phyloP scores from a whole-genome alignment of 1,140 invertebrate genomes.

The Vanessa atalanta region DNA sequence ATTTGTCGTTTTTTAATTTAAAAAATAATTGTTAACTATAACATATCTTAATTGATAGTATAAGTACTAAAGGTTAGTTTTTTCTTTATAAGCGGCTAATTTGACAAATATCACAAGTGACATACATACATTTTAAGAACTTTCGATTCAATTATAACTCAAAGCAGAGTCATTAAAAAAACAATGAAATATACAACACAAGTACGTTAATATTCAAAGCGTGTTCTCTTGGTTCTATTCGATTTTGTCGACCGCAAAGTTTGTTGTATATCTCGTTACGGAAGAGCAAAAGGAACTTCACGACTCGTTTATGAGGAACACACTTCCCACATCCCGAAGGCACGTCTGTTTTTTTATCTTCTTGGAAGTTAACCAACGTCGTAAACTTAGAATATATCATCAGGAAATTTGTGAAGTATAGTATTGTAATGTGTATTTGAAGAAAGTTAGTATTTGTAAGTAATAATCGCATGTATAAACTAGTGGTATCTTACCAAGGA shows the following conservation, averaged over 20 bases:
- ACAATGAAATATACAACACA: slow-evolving; percentile 12
- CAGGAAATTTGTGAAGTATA: too few relatives aligned
- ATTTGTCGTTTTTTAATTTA: too few relatives aligned
- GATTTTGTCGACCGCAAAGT: slow-evolving; percentile 27
- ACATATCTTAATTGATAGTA: too few relatives aligned
- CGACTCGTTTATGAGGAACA: slow-evolving; percentile 17
- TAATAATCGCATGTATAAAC: too few relatives aligned
- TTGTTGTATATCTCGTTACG: slow-evolving; percentile 19
- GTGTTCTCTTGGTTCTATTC: slow-evolving; percentile 2
- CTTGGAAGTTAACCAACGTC: background rate
- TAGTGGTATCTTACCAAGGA: too few relatives aligned
- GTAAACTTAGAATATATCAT: background rate
- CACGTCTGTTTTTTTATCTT: background rate
- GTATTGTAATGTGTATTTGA: too few relatives aligned
- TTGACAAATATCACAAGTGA: too few relatives aligned
- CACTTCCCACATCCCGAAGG: slow-evolving; percentile 14
- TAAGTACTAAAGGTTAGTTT: too few relatives aligned
- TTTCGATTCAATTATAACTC: background rate
- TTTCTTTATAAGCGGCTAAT: too few relatives aligned
- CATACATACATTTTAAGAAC: too few relatives aligned
- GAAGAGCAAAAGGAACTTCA: slow-evolving; percentile 15
- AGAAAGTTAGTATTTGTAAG: too few relatives aligned
- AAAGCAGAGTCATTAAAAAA: slow-evolving; percentile 4
- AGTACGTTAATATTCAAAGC: background rate
- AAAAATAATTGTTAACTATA: too few relatives aligned